Evolutionary conservation across 2,113 vertebrate species (phyloP).

Genomic region (Alethe castanea): DNA sequence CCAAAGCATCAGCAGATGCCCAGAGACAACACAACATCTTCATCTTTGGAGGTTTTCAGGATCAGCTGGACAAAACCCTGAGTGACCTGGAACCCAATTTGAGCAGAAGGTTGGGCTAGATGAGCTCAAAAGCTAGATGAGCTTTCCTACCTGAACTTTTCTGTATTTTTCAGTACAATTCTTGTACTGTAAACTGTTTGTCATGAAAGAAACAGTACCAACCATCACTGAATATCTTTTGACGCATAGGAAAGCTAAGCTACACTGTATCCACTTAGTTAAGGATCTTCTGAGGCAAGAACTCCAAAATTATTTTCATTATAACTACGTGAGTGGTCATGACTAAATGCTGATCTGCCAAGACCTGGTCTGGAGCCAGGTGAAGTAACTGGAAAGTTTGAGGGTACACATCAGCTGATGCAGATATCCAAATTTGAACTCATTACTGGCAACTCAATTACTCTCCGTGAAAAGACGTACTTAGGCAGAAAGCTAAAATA

Average conservation of each 20-base stretch:
- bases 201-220: not conserved
- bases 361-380: not conserved
- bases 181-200: not conserved
- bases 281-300: not conserved
- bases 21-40: not conserved
- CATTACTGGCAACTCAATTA: not conserved
- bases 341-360: not conserved
- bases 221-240: not conserved
- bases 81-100: not conserved
- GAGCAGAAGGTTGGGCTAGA: not conserved
- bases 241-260: not conserved
- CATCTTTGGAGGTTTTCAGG: not conserved
- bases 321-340: not conserved
- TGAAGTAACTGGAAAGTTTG: slow-evolving; percentile 25
- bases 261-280: not conserved
- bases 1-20: not conserved
- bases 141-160: not conserved
- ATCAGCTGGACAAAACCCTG: not conserved
- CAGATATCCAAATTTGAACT: not conserved
- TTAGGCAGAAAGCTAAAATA: slow-evolving; percentile 2
- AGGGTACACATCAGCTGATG: not conserved
- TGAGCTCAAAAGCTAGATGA: not conserved
- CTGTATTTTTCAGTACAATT: not conserved
- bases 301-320: not conserved
- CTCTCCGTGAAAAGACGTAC: accelerated